Conservation (phyloP, 53 echinoderm and acorn worm species). For the Mesocentrotus franciscanus region DNA sequence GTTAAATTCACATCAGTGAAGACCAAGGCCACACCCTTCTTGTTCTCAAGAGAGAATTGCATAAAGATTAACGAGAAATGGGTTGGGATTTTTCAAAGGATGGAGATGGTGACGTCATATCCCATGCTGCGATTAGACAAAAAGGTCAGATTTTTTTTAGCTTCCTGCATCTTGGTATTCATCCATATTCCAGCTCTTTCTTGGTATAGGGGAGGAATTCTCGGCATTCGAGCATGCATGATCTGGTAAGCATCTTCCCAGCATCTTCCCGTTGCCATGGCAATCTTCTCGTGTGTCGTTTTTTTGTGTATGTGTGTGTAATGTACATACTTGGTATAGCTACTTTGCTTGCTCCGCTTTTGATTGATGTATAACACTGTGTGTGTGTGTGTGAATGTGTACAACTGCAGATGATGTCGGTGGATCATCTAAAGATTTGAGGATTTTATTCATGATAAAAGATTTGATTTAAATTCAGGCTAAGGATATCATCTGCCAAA, state of each 20-base stretch:
- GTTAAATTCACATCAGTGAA: too few species aligned
- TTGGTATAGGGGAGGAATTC: neutral
- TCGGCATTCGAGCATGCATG: conserved; percentile 4
- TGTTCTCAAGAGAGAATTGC: too few species aligned
- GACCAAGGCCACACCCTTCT: too few species aligned
- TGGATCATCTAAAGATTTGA: too few species aligned
- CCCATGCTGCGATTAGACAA: neutral
- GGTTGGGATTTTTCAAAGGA: too few species aligned
- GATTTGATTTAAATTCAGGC: too few species aligned
- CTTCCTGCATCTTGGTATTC: too few species aligned
- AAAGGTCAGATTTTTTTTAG: neutral
- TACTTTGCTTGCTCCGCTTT: neutral
- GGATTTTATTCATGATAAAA: too few species aligned
- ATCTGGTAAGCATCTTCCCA: neutral
- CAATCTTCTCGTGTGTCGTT: neutral
- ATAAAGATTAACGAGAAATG: too few species aligned
- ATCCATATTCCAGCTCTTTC: neutral
- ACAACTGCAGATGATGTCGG: too few species aligned
- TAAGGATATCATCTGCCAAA: too few species aligned
- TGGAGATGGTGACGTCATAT: neutral
- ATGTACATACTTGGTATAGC: neutral
- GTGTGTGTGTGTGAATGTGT: neutral
- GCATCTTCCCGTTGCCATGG: conserved; percentile 7
- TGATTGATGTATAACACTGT: neutral
- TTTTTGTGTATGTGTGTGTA: neutral